Percentiles rank a stretch among this genome's conserved stretches.
phyloP scores from a whole-genome alignment of 2,113 vertebrate genomes.

The Myodes glareolus region DNA sequence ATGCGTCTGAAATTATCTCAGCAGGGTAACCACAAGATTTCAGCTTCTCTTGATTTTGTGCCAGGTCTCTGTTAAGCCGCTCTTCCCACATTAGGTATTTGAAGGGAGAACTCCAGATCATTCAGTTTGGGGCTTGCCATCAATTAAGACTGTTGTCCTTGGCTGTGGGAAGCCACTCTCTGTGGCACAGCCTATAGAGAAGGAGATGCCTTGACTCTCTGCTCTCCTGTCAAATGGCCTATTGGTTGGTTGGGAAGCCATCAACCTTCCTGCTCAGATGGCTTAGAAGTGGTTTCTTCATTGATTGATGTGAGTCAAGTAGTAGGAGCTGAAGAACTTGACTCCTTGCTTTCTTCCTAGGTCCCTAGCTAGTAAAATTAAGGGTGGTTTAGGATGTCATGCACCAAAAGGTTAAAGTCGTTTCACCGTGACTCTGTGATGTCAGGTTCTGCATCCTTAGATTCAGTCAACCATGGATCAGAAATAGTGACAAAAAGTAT shows the following conservation, averaged over 20 bases:
- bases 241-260: constrained; percentile 20
- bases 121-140: background rate
- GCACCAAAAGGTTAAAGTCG: constrained; percentile 3
- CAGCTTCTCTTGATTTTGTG: constrained; percentile 55
- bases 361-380: background rate
- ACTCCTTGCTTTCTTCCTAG: constrained; percentile 15
- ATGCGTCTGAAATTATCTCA: constrained; percentile 70
- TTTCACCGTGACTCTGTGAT: background rate
- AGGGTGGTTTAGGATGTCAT: constrained; percentile 9
- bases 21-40: constrained; percentile 63
- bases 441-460: background rate
- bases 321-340: constrained; percentile 35
- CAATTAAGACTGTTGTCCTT: constrained; percentile 51
- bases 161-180: constrained; percentile 24
- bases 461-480: background rate
- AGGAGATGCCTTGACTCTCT: constrained; percentile 8
- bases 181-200: constrained; percentile 20
- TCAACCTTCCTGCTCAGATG: background rate
- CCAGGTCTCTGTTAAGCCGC: constrained; percentile 45
- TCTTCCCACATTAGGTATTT: constrained; percentile 48
- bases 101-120: background rate
- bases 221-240: constrained; percentile 33
- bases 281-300: background rate
- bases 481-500: background rate
- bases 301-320: constrained; percentile 36